Conservation (phyloP, 2,113 vertebrate species). For the Nyctereutes procyonoides region DNA sequence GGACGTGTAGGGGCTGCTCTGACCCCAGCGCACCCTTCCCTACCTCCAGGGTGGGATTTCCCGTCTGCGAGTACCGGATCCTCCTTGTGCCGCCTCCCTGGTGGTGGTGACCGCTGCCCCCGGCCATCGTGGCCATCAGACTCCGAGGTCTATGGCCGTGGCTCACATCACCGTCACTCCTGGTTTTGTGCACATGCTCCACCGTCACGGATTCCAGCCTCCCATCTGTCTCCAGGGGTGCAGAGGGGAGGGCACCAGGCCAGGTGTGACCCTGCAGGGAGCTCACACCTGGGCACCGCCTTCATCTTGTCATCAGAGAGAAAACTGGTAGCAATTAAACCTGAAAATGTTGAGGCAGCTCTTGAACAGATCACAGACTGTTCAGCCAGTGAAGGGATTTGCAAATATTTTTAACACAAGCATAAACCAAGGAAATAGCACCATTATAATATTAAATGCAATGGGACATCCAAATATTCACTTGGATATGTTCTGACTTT, state of each 20-base stretch:
- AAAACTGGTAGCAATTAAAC: fast-evolving
- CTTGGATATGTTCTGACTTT: background rate
- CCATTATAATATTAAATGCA: background rate
- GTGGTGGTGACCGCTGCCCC: no score
- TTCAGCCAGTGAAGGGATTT: background rate
- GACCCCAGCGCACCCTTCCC: background rate
- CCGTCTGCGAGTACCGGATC: background rate
- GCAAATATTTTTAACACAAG: background rate
- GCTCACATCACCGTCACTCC: background rate
- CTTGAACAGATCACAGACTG: background rate
- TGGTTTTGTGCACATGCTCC: no score
- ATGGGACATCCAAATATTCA: background rate
- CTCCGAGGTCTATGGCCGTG: background rate
- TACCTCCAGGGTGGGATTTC: background rate
- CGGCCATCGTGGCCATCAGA: no score
- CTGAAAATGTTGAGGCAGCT: fast-evolving
- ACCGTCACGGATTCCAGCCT: no score
- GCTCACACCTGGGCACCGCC: fast-evolving
- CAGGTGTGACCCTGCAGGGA: fast-evolving
- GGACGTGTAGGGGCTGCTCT: fast-evolving
- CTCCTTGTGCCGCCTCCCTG: background rate
- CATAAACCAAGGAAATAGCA: no score
- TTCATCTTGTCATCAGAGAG: no score
- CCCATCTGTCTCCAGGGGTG: fast-evolving
- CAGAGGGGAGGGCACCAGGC: fast-evolving